These are phyloP conservation scores for Pseudopodoces humilis DNA, from an alignment of 2,113 vertebrate genomes.

Conservation along the genomic window DNA sequence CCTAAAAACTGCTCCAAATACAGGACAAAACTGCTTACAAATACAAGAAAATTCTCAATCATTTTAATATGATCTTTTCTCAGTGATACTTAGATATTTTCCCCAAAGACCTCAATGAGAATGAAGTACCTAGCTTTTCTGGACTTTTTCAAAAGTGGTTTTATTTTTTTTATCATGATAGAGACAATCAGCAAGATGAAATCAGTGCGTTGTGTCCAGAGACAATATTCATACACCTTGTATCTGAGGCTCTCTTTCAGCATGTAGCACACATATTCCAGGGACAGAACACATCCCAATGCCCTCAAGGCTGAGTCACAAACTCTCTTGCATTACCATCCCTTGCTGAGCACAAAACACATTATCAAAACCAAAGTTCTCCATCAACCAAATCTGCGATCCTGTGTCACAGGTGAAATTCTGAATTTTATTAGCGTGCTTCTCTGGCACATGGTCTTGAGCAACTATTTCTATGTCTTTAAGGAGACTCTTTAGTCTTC, in stretches of 20 bases:
- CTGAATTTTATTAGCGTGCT: not conserved
- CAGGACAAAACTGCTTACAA: not conserved
- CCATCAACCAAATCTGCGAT: not conserved
- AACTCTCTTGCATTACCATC: not conserved
- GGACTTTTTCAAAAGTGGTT: not conserved
- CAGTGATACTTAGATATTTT: not conserved
- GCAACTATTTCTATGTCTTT: not conserved
- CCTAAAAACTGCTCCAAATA: not conserved
- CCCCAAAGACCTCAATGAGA: not conserved
- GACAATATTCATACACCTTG: not conserved
- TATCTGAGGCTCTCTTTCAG: not conserved
- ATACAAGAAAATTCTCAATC: not conserved
- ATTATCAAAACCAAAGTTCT: not conserved
- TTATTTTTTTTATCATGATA: not conserved
- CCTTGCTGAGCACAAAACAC: not conserved
- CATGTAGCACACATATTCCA: not conserved
- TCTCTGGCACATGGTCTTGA: not conserved
- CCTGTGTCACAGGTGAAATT: not conserved
- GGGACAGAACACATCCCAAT: not conserved
- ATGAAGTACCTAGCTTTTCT: not conserved
- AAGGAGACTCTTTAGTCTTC: not conserved
- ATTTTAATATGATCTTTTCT: not conserved
- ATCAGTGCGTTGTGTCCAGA: not conserved
- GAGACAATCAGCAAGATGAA: not conserved
- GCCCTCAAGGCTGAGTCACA: not conserved